Base-by-base conservation (phyloP, 2,113 vertebrate genomes). In the Rissa tridactyla region DNA sequence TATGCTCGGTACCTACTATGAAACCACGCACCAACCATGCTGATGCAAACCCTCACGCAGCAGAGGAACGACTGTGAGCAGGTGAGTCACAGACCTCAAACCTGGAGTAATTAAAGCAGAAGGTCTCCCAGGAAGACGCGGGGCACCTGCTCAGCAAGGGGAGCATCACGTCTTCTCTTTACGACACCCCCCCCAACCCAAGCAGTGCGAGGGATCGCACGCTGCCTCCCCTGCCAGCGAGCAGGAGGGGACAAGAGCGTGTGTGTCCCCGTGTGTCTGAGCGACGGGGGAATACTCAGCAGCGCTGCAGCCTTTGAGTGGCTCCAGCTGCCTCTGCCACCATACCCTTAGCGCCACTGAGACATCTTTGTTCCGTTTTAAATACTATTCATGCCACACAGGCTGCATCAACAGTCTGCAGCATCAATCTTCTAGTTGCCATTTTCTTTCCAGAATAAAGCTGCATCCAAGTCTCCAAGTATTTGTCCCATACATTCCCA, bases 201-300 rank as follows among this genome's bases (percentile, higher is more conserved):
- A 66, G 64, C 75, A 82, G 55, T 4, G 0, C 8, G 13, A 13
- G 34, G 38, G 32, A 23, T 15, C 29, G 30, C 46, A 57, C 1
- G 19, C 54, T 34, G 42, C 66, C 46, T 75, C 26, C 38, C 15
- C 25, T 13, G 52, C 49, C 49, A 46, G 57, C 3, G 1, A 10
- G 13, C 34, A 17, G 19, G 32, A 83, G 20, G 15, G 25, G 19
- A 14, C 29, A 32, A 15, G 30, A 47, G 9, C 9, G 4, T 4
- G 6, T 4, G 5, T 0, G 1, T 0, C 11, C 6, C 10, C 14
- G 2, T 2, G 17, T 36, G 13, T 49, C 47, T 11, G 44, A 36
- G 51, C 13, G 1, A 40, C 40, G 12, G 3, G 21, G 22, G 30
- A 68, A 61, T 42, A 52, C 13, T 55, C 25, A 69, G 42, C 52